Evolutionary conservation across 1,140 invertebrate genomes (phyloP), one percentile per base, ranked within the genome.

Genomic region (Drosophila subpulchrella): DNA sequence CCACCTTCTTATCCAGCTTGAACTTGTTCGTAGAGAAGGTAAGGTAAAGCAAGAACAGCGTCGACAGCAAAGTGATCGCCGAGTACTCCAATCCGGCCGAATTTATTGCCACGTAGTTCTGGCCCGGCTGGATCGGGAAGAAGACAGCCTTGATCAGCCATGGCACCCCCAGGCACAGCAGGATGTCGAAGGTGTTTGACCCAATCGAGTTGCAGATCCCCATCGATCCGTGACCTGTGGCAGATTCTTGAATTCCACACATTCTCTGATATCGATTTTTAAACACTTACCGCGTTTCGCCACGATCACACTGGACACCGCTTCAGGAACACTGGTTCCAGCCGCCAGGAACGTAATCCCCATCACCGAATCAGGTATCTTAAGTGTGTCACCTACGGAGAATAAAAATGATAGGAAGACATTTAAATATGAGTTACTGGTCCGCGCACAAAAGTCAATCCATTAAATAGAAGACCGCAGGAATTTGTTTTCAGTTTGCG

Each of bases 181-280:
- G 93, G 80, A 97, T 97, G 88, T 97, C 97, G 90, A 97, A 97
- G 4, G 97, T 97, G 82, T 97, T 98, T 1, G 96, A 97, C n/a
- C 97, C 97, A 82, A 98, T 96, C 1, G 96, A 96, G 91, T 97
- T 98, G 91, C 96, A 96, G 66, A 98, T 96, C 4, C 96, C 96
- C 97, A 97, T 97, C n/a, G 96, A 96, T 41, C 96, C 96, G 81
- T 97, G 96, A 70, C 96, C 96, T 97, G 10, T 11, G n/a, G 10
- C 30, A 51, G n/a, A 51, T 17, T 10, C 8, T 51, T 34, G 4
- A 3, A 50, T 50, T 8, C 42, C 24, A 12, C 8, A 20, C 10
- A 4, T n/a, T 41, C 11, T 5, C 4, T 24, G 12, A 47, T 6
- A 57, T n/a, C 13, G 13, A 10, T 39, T 2, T 17, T n/a, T n/a